Evolutionary conservation across 2,888 invertebrate genomes (phyloP), one percentile per base, ranked within the genome.

Genomic region (Eucriotettix oculatus): DNA sequence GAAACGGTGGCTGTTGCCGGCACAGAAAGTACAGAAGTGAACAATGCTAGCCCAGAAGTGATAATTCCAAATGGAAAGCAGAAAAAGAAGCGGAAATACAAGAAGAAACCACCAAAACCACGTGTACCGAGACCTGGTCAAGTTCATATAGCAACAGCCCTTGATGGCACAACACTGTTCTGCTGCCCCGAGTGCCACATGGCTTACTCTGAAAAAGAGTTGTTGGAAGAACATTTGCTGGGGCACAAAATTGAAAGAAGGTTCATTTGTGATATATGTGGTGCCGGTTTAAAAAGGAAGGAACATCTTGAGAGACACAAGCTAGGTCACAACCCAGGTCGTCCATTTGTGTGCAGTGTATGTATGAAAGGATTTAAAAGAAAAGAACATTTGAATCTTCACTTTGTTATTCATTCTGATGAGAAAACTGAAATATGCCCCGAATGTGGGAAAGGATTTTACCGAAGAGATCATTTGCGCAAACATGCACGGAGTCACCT

Each of bases 141-240:
- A 74, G 90, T 90, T 67, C 79, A 89, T 52, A 75, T 88, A 56
- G 70, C 70, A 2, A 70, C 70, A 5, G 70, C 71, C 3, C 68
- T 85, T 58, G 90, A 91, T 67, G 90, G 91, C 52, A 89, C 90
- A 58, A 90, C 90, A 0, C 71, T 90, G 16, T 90, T 87, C 68
- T 90, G 90, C 70, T 90, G 90, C 71, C 90, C 90, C 0, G 90
- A 90, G 71, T 90, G 90, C 70, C 88, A 91, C 72, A 89, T 90
- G 89, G 90, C 90, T 48, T 89, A 90, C 71, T 89, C 90, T 3
- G 90, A 91, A 71, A 84, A 89, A 62, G 87, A 86, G 63, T 74
- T 90, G 55, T 74, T 91, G 60, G 90, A 91, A 67, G 90, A 91
- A 68, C 90, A 91, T 73, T 77, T 91, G 16, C 79, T 89, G 17